Evolutionary conservation across 2,888 invertebrate species (phyloP).

Genomic region (Meteorus colon): DNA sequence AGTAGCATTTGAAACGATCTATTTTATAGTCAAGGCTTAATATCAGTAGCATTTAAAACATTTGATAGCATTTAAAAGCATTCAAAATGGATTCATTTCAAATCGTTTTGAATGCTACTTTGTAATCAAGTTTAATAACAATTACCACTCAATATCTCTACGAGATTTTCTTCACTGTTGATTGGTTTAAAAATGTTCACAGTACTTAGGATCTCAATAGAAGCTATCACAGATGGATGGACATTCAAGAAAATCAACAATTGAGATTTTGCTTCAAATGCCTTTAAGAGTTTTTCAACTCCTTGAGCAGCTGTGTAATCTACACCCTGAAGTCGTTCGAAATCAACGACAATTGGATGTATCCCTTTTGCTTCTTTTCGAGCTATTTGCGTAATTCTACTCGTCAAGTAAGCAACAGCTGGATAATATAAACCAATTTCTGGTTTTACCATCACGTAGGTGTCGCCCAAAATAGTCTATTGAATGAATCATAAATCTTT

Average conservation of each 20-base stretch:
- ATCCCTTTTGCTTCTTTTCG: conserved; percentile 71
- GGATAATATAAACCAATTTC: conserved; percentile 82
- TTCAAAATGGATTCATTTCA: too few relatives aligned
- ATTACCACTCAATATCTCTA: conserved; percentile 51
- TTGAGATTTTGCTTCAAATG: conserved; percentile 75
- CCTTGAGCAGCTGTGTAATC: conserved; percentile 82
- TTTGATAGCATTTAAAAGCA: too few relatives aligned
- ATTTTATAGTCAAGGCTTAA: too few relatives aligned
- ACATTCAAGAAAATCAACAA: conserved; percentile 75
- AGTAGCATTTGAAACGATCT: too few relatives aligned
- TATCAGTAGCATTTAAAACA: too few relatives aligned
- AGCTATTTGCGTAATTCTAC: conserved; percentile 76
- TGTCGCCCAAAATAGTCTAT: conserved; percentile 73
- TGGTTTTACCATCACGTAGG: conserved; percentile 78
- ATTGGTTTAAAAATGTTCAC: conserved; percentile 56
- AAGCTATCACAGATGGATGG: conserved; percentile 62
- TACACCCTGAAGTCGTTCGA: conserved; percentile 77
- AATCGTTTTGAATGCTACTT: too few relatives aligned
- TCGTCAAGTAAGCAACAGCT: conserved; percentile 79
- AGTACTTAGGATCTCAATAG: conserved; percentile 57
- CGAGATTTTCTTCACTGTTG: conserved; percentile 57
- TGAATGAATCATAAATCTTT: conserved; percentile 44
- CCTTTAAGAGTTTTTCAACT: conserved; percentile 76
- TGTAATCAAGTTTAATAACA: too few relatives aligned
- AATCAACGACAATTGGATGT: conserved; percentile 79